Base-by-base conservation (phyloP, 1,140 invertebrate species). In the Zaprionus ghesquierei region DNA sequence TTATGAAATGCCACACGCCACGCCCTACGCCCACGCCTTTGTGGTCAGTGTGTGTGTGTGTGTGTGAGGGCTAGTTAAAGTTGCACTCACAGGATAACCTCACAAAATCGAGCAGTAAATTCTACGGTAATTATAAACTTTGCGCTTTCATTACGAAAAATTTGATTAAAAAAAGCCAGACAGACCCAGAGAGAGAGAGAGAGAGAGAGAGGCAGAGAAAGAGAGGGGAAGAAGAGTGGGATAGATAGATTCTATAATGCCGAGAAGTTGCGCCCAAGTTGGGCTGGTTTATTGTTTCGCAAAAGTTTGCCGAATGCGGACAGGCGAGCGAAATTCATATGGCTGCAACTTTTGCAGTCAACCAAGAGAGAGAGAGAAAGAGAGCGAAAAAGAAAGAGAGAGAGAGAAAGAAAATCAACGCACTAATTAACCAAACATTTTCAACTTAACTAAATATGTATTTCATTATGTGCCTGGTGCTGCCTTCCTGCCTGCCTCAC, bases 61-160 rank as follows among this genome's bases (percentile, higher is more conserved):
- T 53, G 25, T 58, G 63, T 56, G 51, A 15, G 62, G 75, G 63
- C 71, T 69, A 76, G 62, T 62, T 78, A 68, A 70, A 80, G 69
- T 66, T 64, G 66, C 77, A 55, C 31, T 38, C 29, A 65, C 5
- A 5, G n/a, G 8, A 68, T 68, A 84, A 69, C 60, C 69, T 62
- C 59, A 44, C 55, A 72, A 72, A 76, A 77, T 68, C 58, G 44
- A 70, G 77, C 64, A 78, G 74, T 87, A 72, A 68, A 86, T 87
- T 87, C 79, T 81, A 79, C 71, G 82, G 82, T 86, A 86, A 87
- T 86, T 86, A 86, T 79, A 86, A 86, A 87, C 82, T 86, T 86
- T 86, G 79, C 70, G 79, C 65, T 79, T 86, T 82, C 79, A 79
- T 79, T 72, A 79, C 81, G 77, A 78, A 69, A 73, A 75, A 69